Evolutionary conservation across 2,113 vertebrate species (phyloP).

Genomic region (Toxotes chatareus): DNA sequence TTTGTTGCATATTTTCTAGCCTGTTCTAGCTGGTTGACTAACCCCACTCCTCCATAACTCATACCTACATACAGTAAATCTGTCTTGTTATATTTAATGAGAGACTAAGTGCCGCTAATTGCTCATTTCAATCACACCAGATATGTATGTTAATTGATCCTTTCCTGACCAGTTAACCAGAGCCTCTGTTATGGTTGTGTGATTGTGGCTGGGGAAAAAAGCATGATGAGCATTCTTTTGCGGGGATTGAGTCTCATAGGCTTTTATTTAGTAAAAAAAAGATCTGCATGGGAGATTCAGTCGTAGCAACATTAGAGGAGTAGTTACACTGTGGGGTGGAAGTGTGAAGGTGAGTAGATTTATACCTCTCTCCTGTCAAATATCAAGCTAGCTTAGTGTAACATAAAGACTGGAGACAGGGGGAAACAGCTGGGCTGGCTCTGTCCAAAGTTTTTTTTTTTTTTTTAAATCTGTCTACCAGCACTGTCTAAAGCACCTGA

Average conservation of each 20-base stretch:
- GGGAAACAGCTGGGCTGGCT: no score
- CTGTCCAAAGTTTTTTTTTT: no score
- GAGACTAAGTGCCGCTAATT: conserved; percentile 34
- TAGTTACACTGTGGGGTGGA: neutral
- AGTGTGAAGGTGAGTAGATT: neutral
- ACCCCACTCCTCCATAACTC: conserved; percentile 21
- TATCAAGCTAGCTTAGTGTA: neutral
- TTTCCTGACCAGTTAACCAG: conserved; percentile 50
- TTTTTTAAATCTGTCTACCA: no score
- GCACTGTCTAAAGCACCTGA: no score
- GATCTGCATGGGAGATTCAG: conserved; percentile 8
- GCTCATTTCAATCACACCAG: conserved; percentile 32
- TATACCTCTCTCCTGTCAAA: neutral
- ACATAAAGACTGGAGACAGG: neutral
- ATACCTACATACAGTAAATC: conserved; percentile 52
- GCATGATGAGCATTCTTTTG: conserved; percentile 40
- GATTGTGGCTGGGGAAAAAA: conserved; percentile 22
- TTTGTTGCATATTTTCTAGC: conserved; percentile 46
- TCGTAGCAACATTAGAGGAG: neutral
- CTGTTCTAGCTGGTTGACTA: conserved; percentile 18
- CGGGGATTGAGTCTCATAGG: neutral
- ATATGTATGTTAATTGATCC: conserved; percentile 39
- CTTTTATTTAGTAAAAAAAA: conserved; percentile 33
- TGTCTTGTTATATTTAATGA: conserved; percentile 54
- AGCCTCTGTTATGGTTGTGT: conserved; percentile 44